Base-by-base conservation (phyloP, 2,888 invertebrate genomes). In the Seira ritae region DNA sequence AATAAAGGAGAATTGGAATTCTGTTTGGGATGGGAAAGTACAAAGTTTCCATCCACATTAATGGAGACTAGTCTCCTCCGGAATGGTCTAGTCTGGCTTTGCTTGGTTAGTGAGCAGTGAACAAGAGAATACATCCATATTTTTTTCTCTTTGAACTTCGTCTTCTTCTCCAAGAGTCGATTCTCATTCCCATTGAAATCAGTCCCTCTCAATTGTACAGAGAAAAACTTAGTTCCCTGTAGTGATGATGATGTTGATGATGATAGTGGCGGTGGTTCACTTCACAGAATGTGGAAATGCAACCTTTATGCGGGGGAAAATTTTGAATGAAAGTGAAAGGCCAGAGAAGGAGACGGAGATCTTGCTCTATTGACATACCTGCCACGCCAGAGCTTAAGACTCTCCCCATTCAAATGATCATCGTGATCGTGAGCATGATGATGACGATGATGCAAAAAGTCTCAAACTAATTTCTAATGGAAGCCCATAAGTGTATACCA, bases 1-100 rank as follows among this genome's bases (percentile, higher is more conserved):
- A 17, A 12, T 8, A 55, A 55, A 55, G 55, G 55, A 42, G 12
- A n/a, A 55, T 55, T 12, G 31, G 8, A 31, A 31, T 31, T 31
- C 31, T 8, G 31, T 31, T 31, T 4, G 1, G 22, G 62, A 62
- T n/a, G n/a, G n/a, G 62, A 80, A 79, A 80, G 80, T 80, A 73
- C 67, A 50, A 80, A 80, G 80, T 73, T 80, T 80, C 42, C 60
- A 67, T 72, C 73, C 46, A 60, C 72, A 72, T 72, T 79, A 72
- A 69, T 68, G 62, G 72, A 19, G 17, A 67, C 50, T 50, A 42
- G 60, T n/a, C 60, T n/a, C n/a, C n/a, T n/a, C 15, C 17, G 60
- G n/a, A 60, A 60, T 31, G 31, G 31, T 31, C 31, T 31, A 31
- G 31, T 31, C 31, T 31, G 31, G 31, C 8, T 31, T 31, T 2